Conservation (phyloP, 2,888 invertebrate species). For the Eupeodes latifasciatus region DNA sequence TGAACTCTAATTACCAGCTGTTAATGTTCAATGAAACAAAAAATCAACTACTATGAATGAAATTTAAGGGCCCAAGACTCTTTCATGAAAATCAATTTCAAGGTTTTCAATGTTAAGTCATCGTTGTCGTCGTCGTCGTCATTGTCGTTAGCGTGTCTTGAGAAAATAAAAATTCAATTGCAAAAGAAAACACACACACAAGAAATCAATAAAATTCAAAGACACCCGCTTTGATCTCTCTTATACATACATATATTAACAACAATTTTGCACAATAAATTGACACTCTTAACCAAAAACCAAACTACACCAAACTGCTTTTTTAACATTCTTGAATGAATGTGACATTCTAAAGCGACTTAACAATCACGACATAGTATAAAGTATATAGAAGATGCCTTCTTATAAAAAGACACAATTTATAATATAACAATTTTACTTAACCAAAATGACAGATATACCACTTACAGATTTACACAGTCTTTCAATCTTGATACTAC, state of each 20-base stretch:
- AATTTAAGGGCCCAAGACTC: too few relatives aligned
- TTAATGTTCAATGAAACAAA: too few relatives aligned
- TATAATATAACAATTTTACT: slow-evolving; percentile 43
- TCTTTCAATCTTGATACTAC: slow-evolving; percentile 18
- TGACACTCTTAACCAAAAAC: neutral
- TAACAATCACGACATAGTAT: slow-evolving; percentile 39
- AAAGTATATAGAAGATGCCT: slow-evolving; percentile 6
- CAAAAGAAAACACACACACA: neutral
- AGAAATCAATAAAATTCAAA: neutral
- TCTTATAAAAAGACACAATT: neutral
- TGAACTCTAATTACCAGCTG: too few relatives aligned
- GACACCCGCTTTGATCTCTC: slow-evolving; percentile 30
- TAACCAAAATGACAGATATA: slow-evolving; percentile 34
- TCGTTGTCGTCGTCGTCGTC: too few relatives aligned
- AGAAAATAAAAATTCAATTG: too few relatives aligned
- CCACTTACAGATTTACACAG: neutral
- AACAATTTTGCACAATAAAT: slow-evolving; percentile 39
- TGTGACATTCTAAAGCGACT: slow-evolving; percentile 31
- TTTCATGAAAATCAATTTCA: neutral
- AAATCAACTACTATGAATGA: too few relatives aligned
- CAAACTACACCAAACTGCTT: slow-evolving; percentile 13
- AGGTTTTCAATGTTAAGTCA: neutral
- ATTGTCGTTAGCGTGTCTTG: neutral
- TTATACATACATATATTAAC: slow-evolving; percentile 13
- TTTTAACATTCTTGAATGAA: slow-evolving; percentile 11